phyloP scores from a whole-genome alignment of 2,888 invertebrate species.

The Hipparchia semele region DNA sequence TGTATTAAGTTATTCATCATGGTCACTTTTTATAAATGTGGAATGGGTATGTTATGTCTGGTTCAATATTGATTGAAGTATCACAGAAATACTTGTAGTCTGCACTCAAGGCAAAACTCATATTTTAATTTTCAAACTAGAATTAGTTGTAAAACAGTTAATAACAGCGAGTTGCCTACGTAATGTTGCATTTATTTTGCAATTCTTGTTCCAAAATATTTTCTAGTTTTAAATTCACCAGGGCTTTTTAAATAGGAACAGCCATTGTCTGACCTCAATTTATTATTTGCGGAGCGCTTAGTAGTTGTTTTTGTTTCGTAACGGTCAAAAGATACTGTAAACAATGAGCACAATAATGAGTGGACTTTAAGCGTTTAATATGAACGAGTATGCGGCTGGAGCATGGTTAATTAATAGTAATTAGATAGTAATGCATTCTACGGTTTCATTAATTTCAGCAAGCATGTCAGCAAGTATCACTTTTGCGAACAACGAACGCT shows the following conservation, averaged over 20 bases:
- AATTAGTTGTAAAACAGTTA: neutral
- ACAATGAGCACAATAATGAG: neutral
- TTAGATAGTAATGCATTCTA: neutral
- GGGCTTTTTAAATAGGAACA: neutral
- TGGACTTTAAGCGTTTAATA: neutral
- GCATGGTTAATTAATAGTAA: neutral
- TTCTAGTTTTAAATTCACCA: constrained; percentile 21
- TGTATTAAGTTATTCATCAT: too few relatives aligned
- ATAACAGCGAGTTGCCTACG: neutral
- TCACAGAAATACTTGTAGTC: neutral
- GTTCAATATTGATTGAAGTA: neutral
- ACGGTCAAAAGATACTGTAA: neutral
- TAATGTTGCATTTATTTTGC: neutral
- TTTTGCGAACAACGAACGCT: constrained; percentile 2
- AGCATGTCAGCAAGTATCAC: neutral
- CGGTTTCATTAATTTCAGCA: neutral
- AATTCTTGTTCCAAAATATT: constrained; percentile 19
- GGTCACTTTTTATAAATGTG: too few relatives aligned
- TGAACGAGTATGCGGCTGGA: neutral
- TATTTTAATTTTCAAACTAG: neutral
- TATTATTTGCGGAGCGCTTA: constrained; percentile 18
- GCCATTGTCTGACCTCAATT: constrained; percentile 5
- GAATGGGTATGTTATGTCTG: neutral
- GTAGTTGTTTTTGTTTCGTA: neutral
- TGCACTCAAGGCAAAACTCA: neutral